Base-by-base conservation (phyloP, 2,888 invertebrate species). In the Trypoxylon attenuatum region DNA sequence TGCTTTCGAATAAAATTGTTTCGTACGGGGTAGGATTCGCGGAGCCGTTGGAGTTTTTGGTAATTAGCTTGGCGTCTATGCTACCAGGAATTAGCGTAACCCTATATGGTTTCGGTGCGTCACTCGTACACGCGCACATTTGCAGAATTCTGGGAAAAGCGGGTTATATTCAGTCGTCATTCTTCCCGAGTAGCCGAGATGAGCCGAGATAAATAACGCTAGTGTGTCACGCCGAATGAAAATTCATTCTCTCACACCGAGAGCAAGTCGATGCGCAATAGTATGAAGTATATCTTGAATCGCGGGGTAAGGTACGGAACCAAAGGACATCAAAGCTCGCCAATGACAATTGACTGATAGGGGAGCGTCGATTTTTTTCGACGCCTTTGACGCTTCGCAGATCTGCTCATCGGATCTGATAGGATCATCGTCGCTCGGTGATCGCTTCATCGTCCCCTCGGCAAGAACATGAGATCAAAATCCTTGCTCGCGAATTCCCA, bases 1-100 rank as follows among this genome's bases (percentile, higher is more conserved):
- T 76, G 74, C 59, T 61, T 54, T 72, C 45, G 60, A 46, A 58
- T 73, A 71, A 81, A 81, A n/a, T 80, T 77, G 71, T 70, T 76
- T 77, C 73, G 77, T 79, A 78, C 76, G 71, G 43, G 68, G 47
- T 41, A 38, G 53, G 61, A 58, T 58, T 53, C 57, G 42, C 42
- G 46, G 56, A 41, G 52, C 51, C n/a, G n/a, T n/a, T n/a, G n/a
- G n/a, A 52, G 54, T 77, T 80, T 80, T 80, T 61, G 77, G 72
- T 62, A 72, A 77, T 79, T 80, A 69, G 39, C 33, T 43, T 52
- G 62, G 45, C 71, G 71, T 52, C 56, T 23, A n/a, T 56, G 60
- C 46, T 61, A 22, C 29, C n/a, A n/a, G n/a, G n/a, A n/a, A n/a
- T n/a, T n/a, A n/a, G n/a, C n/a, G n/a, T n/a, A n/a, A n/a, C n/a